A percentile compares a stretch with the other conserved stretches of the same genome.
Conservation (phyloP, 2,797 vertebrate species). For the Oceanodroma leucorhoa region DNA sequence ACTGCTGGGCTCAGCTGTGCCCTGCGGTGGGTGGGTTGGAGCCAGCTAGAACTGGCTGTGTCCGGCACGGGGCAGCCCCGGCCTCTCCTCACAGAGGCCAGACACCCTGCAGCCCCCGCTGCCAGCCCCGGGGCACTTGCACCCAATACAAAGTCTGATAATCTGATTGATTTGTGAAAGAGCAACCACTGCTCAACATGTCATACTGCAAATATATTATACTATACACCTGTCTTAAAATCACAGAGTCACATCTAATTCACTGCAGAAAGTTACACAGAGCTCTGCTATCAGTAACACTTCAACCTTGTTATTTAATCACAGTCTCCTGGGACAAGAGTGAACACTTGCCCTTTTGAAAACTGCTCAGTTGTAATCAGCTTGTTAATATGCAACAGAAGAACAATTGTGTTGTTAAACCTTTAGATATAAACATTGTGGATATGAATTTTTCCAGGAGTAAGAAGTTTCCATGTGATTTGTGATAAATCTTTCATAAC, state of each 20-base stretch:
- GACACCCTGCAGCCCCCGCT: rapidly evolving
- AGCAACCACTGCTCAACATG: background rate
- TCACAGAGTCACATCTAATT: background rate
- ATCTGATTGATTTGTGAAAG: background rate
- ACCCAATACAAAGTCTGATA: background rate
- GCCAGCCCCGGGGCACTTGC: rapidly evolving
- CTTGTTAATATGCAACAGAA: background rate
- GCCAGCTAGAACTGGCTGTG: rapidly evolving
- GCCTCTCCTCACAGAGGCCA: background rate
- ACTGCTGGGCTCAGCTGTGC: rapidly evolving
- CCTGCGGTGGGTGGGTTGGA: rapidly evolving
- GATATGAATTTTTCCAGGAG: background rate
- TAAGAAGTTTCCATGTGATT: background rate
- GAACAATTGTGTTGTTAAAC: background rate
- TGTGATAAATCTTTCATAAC: background rate
- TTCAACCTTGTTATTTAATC: background rate
- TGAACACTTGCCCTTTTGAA: background rate
- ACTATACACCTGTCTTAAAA: background rate
- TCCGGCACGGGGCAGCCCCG: rapidly evolving
- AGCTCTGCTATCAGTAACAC: background rate
- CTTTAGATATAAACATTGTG: background rate
- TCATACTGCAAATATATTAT: background rate
- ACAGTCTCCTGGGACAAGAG: background rate
- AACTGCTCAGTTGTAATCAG: background rate
- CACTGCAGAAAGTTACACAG: background rate